Conservation (phyloP, 2,797 vertebrate species). For the Gobio occitaniae region DNA sequence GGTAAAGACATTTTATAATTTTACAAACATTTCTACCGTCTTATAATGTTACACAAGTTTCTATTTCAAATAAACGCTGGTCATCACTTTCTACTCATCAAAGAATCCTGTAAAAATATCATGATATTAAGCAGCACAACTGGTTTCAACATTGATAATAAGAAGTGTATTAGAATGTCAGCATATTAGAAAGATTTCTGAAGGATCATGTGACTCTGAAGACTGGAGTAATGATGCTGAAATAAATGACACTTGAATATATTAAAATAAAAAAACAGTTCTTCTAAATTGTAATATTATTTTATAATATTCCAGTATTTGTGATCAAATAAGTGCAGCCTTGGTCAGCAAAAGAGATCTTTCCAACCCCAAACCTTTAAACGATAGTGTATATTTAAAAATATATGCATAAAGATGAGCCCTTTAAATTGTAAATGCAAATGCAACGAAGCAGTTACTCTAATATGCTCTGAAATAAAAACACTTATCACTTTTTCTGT, state of each 20-base stretch:
- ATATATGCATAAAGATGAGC: background rate
- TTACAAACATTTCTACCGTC: background rate
- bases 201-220: background rate
- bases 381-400: background rate
- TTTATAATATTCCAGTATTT: background rate
- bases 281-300: background rate
- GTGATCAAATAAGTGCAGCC: background rate
- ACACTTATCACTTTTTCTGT: background rate
- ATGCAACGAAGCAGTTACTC: background rate
- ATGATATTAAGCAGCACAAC: background rate
- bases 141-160: background rate
- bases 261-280: background rate
- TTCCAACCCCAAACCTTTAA: background rate
- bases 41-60: background rate
- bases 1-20: background rate
- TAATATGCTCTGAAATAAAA: constrained; percentile 2
- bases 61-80: background rate
- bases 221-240: background rate
- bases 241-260: too few relatives aligned
- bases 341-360: background rate
- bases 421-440: constrained; percentile 15
- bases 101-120: background rate
- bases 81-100: background rate
- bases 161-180: background rate
- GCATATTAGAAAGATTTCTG: background rate